Percentiles rank a stretch among this genome's conserved stretches.
Evolutionary conservation across 1,140 invertebrate species (phyloP).

Genomic region (Ctenoplectra terminalis): DNA sequence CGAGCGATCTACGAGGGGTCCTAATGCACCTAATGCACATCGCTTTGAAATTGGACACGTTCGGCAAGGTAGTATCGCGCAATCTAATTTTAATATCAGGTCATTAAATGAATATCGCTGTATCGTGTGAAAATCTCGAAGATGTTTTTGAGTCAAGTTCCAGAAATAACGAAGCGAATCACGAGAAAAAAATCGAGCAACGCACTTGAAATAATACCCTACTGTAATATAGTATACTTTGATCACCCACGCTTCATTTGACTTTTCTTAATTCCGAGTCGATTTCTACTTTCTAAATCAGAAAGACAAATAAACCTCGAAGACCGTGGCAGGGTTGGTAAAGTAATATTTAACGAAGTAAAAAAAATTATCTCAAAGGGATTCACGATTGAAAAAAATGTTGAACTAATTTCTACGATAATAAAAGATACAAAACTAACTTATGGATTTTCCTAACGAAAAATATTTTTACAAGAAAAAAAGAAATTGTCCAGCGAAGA

Average conservation of each 20-base stretch:
- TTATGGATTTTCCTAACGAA: too few species aligned
- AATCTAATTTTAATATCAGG: conserved; percentile 40
- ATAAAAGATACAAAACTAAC: too few species aligned
- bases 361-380: too few species aligned
- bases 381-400: too few species aligned
- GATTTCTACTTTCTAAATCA: neutral
- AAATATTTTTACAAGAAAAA: too few species aligned
- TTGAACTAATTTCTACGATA: too few species aligned
- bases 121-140: conserved; percentile 15
- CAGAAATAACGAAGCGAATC: conserved; percentile 41
- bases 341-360: too few species aligned
- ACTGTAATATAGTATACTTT: too few species aligned
- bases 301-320: too few species aligned
- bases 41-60: conserved; percentile 29
- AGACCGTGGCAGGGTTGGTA: too few species aligned
- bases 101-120: conserved; percentile 21
- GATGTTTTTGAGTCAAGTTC: conserved; percentile 32
- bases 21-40: neutral
- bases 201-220: neutral
- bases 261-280: neutral
- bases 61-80: conserved; percentile 1
- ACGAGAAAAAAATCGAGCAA: conserved; percentile 16
- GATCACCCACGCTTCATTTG: neutral
- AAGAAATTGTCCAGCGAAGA: too few species aligned
- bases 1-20: neutral